A percentile compares a stretch with the other conserved stretches of the same genome.
phyloP scores from a whole-genome alignment of 2,888 invertebrate genomes.

The Leptopilina myrica region DNA sequence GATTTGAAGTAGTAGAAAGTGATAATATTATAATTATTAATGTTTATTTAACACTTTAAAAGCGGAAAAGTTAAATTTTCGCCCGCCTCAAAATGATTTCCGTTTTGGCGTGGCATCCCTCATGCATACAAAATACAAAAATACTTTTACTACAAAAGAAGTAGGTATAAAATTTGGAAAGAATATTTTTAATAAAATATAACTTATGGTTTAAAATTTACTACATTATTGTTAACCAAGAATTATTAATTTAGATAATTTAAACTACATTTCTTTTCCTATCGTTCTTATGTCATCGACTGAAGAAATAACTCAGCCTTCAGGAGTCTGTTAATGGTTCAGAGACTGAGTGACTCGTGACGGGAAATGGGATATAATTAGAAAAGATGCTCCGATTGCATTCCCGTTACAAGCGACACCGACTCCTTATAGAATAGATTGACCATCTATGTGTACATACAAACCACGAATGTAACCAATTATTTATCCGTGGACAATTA shows the following conservation, averaged over 20 bases:
- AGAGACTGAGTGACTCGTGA: slow-evolving; percentile 53
- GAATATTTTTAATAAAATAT: too few relatives aligned
- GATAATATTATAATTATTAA: too few relatives aligned
- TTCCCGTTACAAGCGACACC: slow-evolving; percentile 44
- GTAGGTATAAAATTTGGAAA: too few relatives aligned
- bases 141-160: too few relatives aligned
- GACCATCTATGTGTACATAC: slow-evolving; percentile 22
- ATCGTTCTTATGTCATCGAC: slow-evolving; percentile 2
- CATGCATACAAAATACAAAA: too few relatives aligned
- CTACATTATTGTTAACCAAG: too few relatives aligned
- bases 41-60: too few relatives aligned
- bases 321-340: slow-evolving; percentile 32
- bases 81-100: too few relatives aligned
- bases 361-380: slow-evolving; percentile 61
- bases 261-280: neutral
- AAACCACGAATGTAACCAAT: slow-evolving; percentile 56
- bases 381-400: slow-evolving; percentile 56
- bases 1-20: too few relatives aligned
- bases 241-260: neutral
- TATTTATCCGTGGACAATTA: slow-evolving; percentile 59
- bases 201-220: too few relatives aligned
- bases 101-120: too few relatives aligned
- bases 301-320: neutral
- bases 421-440: slow-evolving; percentile 6
- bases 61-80: too few relatives aligned